phyloP scores from a whole-genome alignment of 92 coral and sea anemone genomes.

The Metridium senile region DNA sequence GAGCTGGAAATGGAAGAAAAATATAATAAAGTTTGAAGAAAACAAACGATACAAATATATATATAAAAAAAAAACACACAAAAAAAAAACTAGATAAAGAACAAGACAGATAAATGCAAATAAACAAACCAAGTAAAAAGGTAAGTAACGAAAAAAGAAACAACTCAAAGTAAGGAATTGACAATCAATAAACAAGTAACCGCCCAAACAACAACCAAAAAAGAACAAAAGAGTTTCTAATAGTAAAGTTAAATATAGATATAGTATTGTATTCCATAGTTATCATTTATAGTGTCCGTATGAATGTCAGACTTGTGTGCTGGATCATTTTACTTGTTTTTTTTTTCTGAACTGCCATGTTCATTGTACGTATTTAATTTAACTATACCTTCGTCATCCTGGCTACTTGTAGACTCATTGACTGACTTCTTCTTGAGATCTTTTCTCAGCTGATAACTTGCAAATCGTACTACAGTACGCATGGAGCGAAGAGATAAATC shows the following conservation, averaged over 20 bases:
- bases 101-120: neutral
- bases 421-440: constrained; percentile 54
- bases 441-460: constrained; percentile 68
- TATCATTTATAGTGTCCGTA: no score
- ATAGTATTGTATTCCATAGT: no score
- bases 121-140: neutral
- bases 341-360: no score
- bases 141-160: neutral
- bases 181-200: neutral
- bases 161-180: neutral
- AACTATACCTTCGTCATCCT: constrained; percentile 1
- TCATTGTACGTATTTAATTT: no score
- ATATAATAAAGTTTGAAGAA: neutral
- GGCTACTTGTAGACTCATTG: constrained; percentile 30
- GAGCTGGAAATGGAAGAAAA: neutral
- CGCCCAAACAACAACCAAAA: neutral
- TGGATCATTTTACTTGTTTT: no score
- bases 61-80: neutral
- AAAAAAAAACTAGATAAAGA: neutral
- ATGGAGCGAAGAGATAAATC: constrained; percentile 78
- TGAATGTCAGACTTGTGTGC: no score
- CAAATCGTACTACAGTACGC: constrained; percentile 69
- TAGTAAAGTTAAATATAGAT: no score
- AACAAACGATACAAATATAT: neutral
- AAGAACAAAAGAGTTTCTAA: neutral